These are phyloP conservation scores for Takifugu bimaculatus DNA, from an alignment of 2,113 vertebrate genomes.

Conservation along the genomic window DNA sequence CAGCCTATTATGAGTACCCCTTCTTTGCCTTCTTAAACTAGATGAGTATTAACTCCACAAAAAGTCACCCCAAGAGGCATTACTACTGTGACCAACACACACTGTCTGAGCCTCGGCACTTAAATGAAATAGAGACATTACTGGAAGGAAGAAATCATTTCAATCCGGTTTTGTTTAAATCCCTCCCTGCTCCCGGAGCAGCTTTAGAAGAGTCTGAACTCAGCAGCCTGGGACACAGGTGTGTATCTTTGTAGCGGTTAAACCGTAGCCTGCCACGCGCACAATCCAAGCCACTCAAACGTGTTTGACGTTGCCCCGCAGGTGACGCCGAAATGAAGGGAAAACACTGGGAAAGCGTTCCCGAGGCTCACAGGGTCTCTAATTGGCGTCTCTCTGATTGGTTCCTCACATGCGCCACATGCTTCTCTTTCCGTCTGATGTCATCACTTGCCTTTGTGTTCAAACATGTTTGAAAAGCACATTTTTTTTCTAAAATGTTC, in stretches of 20 bases:
- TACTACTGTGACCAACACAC: slow-evolving; percentile 43
- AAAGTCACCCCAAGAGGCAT: too few species aligned
- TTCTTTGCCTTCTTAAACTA: too few species aligned
- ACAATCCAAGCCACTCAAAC: neutral
- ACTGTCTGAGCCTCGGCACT: neutral
- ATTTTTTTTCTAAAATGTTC: neutral
- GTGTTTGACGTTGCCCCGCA: slow-evolving; percentile 4
- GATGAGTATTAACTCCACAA: too few species aligned
- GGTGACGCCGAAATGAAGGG: slow-evolving; percentile 3
- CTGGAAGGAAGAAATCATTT: too few species aligned
- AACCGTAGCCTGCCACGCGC: too few species aligned
- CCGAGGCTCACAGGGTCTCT: slow-evolving; percentile 34
- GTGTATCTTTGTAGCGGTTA: slow-evolving; percentile 3
- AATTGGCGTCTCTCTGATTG: slow-evolving; percentile 43
- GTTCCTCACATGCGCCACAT: slow-evolving; percentile 11
- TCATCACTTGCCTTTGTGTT: slow-evolving; percentile 25
- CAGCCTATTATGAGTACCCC: too few species aligned
- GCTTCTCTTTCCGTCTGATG: slow-evolving; percentile 28
- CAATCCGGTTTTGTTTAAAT: too few species aligned
- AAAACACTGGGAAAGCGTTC: slow-evolving; percentile 13
- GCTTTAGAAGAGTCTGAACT: neutral
- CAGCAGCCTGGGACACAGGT: slow-evolving; percentile 32
- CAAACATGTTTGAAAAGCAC: slow-evolving; percentile 6
- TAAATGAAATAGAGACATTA: too few species aligned
- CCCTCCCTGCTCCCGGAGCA: neutral